Evolutionary conservation across 2,113 vertebrate genomes (phyloP), one percentile per base, ranked within the genome.

Genomic region (Otis tarda): DNA sequence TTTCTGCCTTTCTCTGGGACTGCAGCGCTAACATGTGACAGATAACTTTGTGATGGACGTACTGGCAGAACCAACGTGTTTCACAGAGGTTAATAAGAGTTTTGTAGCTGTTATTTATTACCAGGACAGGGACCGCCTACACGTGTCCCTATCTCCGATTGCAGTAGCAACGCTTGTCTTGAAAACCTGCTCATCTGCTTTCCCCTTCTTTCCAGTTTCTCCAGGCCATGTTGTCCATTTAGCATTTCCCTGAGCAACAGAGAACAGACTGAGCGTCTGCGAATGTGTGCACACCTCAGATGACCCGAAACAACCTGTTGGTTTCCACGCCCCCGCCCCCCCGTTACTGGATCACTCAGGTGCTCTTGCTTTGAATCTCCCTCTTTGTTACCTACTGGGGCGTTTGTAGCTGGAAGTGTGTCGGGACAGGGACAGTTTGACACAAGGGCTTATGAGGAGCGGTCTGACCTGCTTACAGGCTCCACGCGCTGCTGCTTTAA

Each of bases 101-200:
- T 90, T 90, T 87, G 53, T 87, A 61, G 90, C 74, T 94, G 87
- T 84, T 89, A 74, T 60, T 92, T 86, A 75, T 92, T 90, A 81
- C 83, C 57, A 57, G 53, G 61, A 57, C 56, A 37, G 86, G 56
- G n/a, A 79, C 61, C 0, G 37, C 87, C 93, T 84, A 64, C 53
- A 7, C 3, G 15, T 64, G 63, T 75, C 65, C 57, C 70, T 93
- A 57, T 90, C 85, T 76, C 77, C 59, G 64, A n/a, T 3, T 91
- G 90, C 88, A 89, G 63, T 12, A 71, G 56, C 71, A 81, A 83
- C 0, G 4, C 61, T 83, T 65, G 61, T 24, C 89, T 87, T 55
- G 57, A 76, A 95, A 97, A 84, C 74, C 55, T 65, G 73, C 87
- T 92, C 77, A n/a, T 93, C 89, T 92, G 61, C 94, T 91, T 94